Conservation (phyloP, 2,113 vertebrate genomes). For the Brachionichthys hirsutus region DNA sequence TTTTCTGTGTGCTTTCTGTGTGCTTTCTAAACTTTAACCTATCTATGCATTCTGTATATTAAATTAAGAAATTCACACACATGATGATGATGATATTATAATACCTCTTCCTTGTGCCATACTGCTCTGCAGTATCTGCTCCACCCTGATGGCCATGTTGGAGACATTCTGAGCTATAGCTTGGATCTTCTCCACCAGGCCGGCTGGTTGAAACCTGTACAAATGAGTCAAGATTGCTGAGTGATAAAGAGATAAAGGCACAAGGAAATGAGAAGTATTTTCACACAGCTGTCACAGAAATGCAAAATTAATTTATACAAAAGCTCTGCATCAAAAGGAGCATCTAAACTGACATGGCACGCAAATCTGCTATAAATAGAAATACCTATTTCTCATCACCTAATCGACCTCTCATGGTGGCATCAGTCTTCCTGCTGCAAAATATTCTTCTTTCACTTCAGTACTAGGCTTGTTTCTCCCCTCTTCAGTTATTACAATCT, state of each 20-base stretch:
- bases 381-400: too few relatives aligned
- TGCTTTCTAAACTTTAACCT: neutral
- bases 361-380: too few relatives aligned
- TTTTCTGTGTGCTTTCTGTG: too few relatives aligned
- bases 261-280: neutral
- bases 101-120: conserved; percentile 85
- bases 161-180: conserved; percentile 97
- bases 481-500: too few relatives aligned
- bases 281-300: neutral
- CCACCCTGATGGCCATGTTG: conserved; percentile 90
- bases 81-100: neutral
- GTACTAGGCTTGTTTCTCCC: too few relatives aligned
- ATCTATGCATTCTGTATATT: neutral
- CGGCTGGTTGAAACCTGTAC: conserved; percentile 82
- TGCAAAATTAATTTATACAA: neutral
- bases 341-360: too few relatives aligned
- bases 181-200: conserved; percentile 94
- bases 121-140: conserved; percentile 92
- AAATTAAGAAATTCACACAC: neutral
- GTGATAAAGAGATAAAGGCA: neutral
- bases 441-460: too few relatives aligned
- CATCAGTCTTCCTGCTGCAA: too few relatives aligned
- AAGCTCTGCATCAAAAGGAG: too few relatives aligned
- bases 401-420: too few relatives aligned
- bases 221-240: conserved; percentile 6